phyloP scores from a whole-genome alignment of 2,113 vertebrate genomes.

The Oreochromis spilurus region DNA sequence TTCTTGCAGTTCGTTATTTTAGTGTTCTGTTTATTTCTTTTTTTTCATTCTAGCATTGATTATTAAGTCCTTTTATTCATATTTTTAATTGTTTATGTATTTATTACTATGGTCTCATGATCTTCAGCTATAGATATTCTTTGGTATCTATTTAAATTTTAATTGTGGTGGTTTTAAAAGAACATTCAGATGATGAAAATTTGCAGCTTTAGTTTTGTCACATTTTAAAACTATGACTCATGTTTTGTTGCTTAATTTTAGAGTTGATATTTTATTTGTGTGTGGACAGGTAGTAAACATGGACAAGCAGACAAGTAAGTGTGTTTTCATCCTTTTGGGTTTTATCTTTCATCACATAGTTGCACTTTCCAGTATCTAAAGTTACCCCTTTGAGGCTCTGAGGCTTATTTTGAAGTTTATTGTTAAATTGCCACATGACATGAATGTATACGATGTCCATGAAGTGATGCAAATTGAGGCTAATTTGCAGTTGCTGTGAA shows the following conservation, averaged over 20 bases:
- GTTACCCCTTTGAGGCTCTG: background rate
- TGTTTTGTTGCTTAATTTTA: background rate
- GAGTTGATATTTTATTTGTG: background rate
- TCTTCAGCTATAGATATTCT: background rate
- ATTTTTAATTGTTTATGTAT: background rate
- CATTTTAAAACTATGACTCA: background rate
- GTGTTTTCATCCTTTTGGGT: background rate
- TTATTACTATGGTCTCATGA: background rate
- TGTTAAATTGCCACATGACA: background rate
- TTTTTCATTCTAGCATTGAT: background rate
- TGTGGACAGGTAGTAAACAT: conserved; percentile 14
- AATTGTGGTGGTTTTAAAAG: background rate
- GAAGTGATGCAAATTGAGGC: background rate
- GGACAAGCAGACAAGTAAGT: conserved; percentile 41
- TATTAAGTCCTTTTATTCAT: background rate
- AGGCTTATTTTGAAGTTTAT: background rate
- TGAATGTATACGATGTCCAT: background rate
- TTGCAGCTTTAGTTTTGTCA: background rate
- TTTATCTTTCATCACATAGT: background rate
- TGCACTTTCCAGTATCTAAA: background rate
- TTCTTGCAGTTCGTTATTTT: background rate
- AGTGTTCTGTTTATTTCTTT: background rate
- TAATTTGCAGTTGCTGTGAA: background rate
- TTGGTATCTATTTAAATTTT: background rate
- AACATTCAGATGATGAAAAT: background rate